Evolutionary conservation across 1,140 invertebrate species (phyloP), one percentile per base, ranked within the genome.

Genomic region (Leptinotarsa texana): DNA sequence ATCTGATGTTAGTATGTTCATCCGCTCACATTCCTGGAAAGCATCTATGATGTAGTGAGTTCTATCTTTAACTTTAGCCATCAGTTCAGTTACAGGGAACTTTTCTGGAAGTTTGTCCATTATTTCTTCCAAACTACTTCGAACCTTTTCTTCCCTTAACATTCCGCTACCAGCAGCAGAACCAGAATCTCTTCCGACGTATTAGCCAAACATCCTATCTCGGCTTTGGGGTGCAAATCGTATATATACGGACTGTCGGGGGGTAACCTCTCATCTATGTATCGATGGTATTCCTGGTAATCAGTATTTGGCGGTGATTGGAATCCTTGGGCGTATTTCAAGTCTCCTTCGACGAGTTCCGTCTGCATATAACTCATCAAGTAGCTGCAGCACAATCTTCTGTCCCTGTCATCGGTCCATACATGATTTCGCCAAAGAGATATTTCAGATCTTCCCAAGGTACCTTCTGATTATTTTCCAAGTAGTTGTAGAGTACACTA

Each of bases 371-470:
- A 24, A 24, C 24, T 24, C 24, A 24, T 24, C 24, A 24, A 87
- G 87, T 97, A 98, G 6, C 94, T 96, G 63, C 90, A 88, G 83
- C 96, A 98, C 1, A 98, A 87, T 21, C 93, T 86, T 73, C 96
- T 87, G 86, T 98, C 96, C 95, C 96, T 98, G 83, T 98, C 96
- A 84, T 98, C 96, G 1, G 96, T 98, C 96, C 96, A 82, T 98
- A 98, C 96, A 98, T 98, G 75, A 98, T 98, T 87, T 98, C 96
- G 0, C 96, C 96, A 85, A 98, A 97, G 3, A 98, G 87, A 84
- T 98, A 98, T 4, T 96, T 88, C 70, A 98, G 86, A 88, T 97
- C 96, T 84, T 97, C 95, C 94, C 95, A 98, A 0, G 96, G 96
- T 78, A 82, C 81, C 71, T 91, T 91, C 18, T 89, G 92, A 84